Base-by-base conservation (phyloP, 2,888 invertebrate genomes). In the Pasiphila rectangulata region DNA sequence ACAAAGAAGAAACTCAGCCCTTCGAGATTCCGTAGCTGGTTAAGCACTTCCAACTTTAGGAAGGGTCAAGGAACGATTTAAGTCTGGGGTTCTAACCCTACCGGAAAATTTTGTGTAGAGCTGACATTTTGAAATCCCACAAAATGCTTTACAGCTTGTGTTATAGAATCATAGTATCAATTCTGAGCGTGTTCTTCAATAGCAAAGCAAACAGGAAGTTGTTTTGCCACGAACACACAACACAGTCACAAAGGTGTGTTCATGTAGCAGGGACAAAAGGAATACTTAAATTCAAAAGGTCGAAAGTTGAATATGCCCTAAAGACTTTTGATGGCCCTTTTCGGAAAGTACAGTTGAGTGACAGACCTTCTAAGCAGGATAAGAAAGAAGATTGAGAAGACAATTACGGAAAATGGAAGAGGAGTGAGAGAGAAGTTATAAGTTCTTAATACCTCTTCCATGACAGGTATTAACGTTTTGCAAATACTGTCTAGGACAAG, bases 141-240 rank as follows among this genome's bases (percentile, higher is more conserved):
- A 32, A 16, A 34, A 48, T 48, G 42, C 6, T 48, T 10, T 23
- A 29, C 15, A 29, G 27, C 27, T 23, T 47, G 3, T 47, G 34
- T 9, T 38, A 19, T 13, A 43, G 29, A 30, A 39, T 43, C 2
- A 12, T 43, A 19, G 15, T 17, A 3, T 15, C 13, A 10, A 13
- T 48, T 23, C 35, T 9, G 0, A 39, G 43, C n/a, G 9, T 29
- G 5, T 13, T 43, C 23, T 5, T 10, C 17, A 34, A 25, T n/a
- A 4, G 4, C 7, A 40, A 25, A 34, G 9, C 5, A 12, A 4
- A 7, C 21, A 34, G 20, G 2, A 48, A 19, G 17, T 27, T 39
- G 17, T 25, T 19, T 2, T 48, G 15, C 7, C 48, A 48, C 23
- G 37, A 34, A 29, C 48, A 48, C 23, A 48, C 34, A 1, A 43